Conservation (phyloP, 37 sponge, comb jelly and placozoan genomes). For the Theonella swinhoei region DNA sequence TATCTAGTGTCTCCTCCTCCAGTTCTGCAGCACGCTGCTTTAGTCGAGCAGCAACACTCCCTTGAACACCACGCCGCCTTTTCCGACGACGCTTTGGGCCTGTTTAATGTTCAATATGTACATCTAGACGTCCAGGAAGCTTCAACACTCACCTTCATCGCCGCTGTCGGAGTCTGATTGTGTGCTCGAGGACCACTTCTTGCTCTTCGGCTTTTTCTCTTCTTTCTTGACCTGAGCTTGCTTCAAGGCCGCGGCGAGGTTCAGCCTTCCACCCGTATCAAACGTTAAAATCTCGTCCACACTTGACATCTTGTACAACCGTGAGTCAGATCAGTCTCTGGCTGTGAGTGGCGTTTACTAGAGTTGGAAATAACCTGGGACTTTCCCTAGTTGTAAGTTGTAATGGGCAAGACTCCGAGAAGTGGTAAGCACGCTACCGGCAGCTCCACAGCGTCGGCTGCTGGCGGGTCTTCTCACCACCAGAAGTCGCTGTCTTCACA, state of each 20-base stretch:
- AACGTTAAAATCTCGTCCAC: background rate
- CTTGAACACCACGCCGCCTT: background rate
- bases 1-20: no score
- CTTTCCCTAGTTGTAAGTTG: background rate
- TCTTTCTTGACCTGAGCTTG: background rate
- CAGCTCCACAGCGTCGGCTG: background rate
- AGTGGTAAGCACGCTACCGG: constrained; percentile 22
- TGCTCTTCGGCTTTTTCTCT: background rate
- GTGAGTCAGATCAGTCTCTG: no score
- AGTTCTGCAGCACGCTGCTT: background rate
- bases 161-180: background rate
- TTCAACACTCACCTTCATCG: no score
- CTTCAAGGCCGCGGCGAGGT: background rate
- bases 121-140: no score
- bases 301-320: no score
- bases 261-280: background rate
- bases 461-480: background rate
- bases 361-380: background rate
- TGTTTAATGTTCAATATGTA: no score
- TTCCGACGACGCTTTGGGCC: background rate
- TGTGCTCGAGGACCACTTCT: background rate
- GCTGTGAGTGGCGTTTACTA: no score
- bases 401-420: constrained; percentile 17
- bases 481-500: background rate
- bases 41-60: background rate